A percentile compares a stretch with the other conserved stretches of the same genome.
These are phyloP conservation scores for Gonatopus flavifemur DNA, from an alignment of 1,140 invertebrate genomes.

Conservation along the genomic window DNA sequence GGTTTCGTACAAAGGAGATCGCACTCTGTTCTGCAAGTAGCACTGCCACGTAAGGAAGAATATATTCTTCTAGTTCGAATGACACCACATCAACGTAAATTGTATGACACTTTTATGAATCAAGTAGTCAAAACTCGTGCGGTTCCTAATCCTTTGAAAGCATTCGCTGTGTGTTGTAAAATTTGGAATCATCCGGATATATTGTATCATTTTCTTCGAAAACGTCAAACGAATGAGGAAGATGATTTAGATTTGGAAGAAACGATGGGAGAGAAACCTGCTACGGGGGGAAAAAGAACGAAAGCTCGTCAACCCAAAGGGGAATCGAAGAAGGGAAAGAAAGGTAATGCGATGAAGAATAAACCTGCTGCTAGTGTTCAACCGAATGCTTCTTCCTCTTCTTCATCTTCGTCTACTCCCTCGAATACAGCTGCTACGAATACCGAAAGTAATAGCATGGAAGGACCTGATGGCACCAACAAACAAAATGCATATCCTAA, in stretches of 20 bases:
- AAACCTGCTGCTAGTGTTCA: conserved; percentile 71
- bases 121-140: conserved; percentile 83
- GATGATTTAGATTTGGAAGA: conserved; percentile 90
- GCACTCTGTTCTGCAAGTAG: conserved; percentile 82
- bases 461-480: conserved; percentile 21
- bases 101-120: conserved; percentile 91
- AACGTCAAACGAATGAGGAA: conserved; percentile 76
- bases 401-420: too few relatives aligned
- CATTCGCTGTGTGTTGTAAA: conserved; percentile 98
- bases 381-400: conserved; percentile 59
- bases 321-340: conserved; percentile 51
- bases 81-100: conserved; percentile 81
- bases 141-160: conserved; percentile 93
- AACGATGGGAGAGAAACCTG: conserved; percentile 50
- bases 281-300: conserved; percentile 42
- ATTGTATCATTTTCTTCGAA: conserved; percentile 86
- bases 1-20: conserved; percentile 92
- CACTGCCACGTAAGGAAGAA: conserved; percentile 88
- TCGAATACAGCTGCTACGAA: conserved; percentile 25
- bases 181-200: conserved; percentile 99
- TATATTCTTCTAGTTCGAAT: conserved; percentile 88
- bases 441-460: conserved; percentile 25
- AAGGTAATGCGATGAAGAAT: conserved; percentile 45
- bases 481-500: conserved; percentile 42
- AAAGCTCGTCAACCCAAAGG: conserved; percentile 51